Evolutionary conservation across 2,113 vertebrate genomes (phyloP).

Genomic region (Alectura lathami): DNA sequence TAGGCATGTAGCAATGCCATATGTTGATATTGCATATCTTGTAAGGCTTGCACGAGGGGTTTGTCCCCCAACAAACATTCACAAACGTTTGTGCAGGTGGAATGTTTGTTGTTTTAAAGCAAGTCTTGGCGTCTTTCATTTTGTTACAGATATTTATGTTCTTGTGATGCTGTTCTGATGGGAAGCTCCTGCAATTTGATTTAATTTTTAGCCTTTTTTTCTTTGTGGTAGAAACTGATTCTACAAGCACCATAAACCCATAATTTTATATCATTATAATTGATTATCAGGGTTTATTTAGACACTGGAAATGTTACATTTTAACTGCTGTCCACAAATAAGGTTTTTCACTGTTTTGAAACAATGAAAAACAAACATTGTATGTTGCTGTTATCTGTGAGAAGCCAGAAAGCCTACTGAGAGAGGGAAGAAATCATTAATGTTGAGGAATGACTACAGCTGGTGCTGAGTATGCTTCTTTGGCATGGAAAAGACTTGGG

Average conservation of each 20-base stretch:
- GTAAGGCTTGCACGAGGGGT: background rate
- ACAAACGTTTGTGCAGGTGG: background rate
- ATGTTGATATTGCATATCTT: background rate
- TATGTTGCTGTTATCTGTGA: background rate
- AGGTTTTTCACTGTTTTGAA: background rate
- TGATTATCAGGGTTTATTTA: background rate
- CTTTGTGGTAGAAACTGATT: background rate
- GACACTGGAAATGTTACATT: background rate
- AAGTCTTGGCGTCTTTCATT: background rate
- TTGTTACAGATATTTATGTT: background rate
- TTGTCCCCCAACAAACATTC: background rate
- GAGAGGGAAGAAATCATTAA: background rate
- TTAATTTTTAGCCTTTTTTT: background rate
- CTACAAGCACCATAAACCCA: background rate
- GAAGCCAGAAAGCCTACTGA: background rate
- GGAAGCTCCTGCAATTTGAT: background rate
- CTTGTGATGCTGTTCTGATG: background rate
- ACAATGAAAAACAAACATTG: background rate
- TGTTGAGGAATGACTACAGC: background rate
- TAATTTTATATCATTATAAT: background rate
- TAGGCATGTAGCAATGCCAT: fast-evolving
- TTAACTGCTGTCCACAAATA: background rate
- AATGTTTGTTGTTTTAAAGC: background rate
- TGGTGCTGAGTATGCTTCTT: background rate
- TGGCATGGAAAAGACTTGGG: background rate